Evolutionary conservation across 2,888 invertebrate genomes (phyloP), one percentile per base, ranked within the genome.

Genomic region (Drepana falcataria): DNA sequence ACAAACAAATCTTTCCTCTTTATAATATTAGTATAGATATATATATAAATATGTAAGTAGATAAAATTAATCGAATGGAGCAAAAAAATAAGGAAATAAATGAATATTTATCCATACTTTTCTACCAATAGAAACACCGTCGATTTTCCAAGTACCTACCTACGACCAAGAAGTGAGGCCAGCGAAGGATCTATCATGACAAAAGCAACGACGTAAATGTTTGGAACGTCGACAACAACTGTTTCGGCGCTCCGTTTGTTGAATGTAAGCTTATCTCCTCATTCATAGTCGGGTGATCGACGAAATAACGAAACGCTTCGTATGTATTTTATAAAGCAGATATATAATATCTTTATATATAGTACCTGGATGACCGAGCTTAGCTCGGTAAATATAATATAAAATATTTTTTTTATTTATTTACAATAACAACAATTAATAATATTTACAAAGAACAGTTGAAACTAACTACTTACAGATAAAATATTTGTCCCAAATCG

Each of bases 181-280:
- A 57, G 60, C 60, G 56, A 66, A 63, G 73, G 66, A 77, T 80
- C 78, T 79, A 77, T 80, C 77, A 73, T 69, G 59, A 64, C 58
- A 64, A 60, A 65, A 71, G 66, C 63, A 69, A 74, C 71, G 69
- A 71, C 66, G 63, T 59, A 58, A 69, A 73, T 72, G 69, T 75
- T 74, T 58, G 55, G 58, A 64, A 61, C 67, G 68, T 65, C 69
- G 62, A 54, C 58, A 65, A 59, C 71, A 75, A 69, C 68, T 66
- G 67, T 66, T 65, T 59, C 61, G 53, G 54, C 47, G 49, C 53
- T 40, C 49, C 34, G 40, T 33, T 40, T 55, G 59, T 57, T 60
- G 56, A 59, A 66, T 55, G 55, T 49, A 48, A 48, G 57, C 58
- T 60, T 60, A 62, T 69, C 62, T 48, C 67, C 61, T 51, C 33